Evolutionary conservation across 2,797 vertebrate species (phyloP).

Genomic region (Sebastes goodei): DNA sequence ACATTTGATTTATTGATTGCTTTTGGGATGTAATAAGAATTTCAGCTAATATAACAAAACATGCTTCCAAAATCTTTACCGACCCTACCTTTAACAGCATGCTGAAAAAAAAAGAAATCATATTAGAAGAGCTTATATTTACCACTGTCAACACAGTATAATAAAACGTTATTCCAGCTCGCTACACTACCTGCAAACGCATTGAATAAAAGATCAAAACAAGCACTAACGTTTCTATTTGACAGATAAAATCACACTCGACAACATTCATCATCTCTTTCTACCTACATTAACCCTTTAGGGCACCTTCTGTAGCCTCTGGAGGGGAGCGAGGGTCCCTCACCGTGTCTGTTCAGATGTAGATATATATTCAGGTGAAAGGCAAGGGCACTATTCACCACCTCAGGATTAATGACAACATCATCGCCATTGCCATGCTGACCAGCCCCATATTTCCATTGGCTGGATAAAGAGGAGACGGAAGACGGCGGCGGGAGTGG

Average conservation of each 20-base stretch:
- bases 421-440: constrained; percentile 53
- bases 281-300: constrained; percentile 64
- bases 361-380: constrained; percentile 77
- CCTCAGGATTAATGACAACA: constrained; percentile 76
- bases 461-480: constrained; percentile 65
- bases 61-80: too few relatives aligned
- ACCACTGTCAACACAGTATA: background rate
- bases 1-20: too few relatives aligned
- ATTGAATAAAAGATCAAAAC: constrained; percentile 59
- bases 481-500: constrained; percentile 14
- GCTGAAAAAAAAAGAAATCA: background rate
- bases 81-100: background rate
- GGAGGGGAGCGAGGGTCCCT: constrained; percentile 53
- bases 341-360: constrained; percentile 67
- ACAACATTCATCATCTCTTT: constrained; percentile 64
- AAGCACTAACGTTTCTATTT: constrained; percentile 52
- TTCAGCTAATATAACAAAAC: too few relatives aligned
- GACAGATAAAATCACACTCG: constrained; percentile 65
- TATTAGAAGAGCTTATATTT: constrained; percentile 2
- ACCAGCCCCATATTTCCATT: constrained; percentile 66
- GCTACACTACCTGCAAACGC: background rate
- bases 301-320: constrained; percentile 53
- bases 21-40: too few relatives aligned
- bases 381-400: constrained; percentile 72
- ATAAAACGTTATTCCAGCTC: constrained; percentile 28